Evolutionary conservation across 2,888 invertebrate species (phyloP).

Genomic region (Latrodectus elegans): DNA sequence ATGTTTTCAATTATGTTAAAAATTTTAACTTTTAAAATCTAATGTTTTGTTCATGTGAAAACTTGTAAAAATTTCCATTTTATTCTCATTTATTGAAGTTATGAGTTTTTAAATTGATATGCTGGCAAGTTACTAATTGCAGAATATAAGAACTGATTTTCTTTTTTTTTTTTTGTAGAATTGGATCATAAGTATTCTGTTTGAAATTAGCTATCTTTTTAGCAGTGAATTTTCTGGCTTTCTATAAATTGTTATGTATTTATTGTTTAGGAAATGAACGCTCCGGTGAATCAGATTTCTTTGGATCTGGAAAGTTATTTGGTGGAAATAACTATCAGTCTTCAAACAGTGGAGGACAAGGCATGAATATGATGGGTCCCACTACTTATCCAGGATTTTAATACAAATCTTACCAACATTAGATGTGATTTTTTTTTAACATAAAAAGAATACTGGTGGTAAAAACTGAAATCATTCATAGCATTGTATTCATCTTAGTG

Average conservation of each 20-base stretch:
- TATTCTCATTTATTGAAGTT: no score
- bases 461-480: no score
- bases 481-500: no score
- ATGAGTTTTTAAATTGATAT: neutral
- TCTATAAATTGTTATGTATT: neutral
- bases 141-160: neutral
- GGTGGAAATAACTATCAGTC: conserved; percentile 57
- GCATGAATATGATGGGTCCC: conserved; percentile 60
- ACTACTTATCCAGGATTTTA: conserved; percentile 67
- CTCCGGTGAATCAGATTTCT: conserved; percentile 50
- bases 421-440: no score
- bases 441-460: no score
- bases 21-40: no score
- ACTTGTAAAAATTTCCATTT: no score
- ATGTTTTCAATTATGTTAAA: no score
- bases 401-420: neutral
- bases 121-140: neutral
- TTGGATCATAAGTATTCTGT: neutral
- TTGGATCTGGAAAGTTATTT: conserved; percentile 63
- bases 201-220: neutral
- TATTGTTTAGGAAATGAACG: conserved; percentile 27
- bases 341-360: conserved; percentile 25
- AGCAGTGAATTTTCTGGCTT: neutral
- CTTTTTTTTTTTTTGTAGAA: neutral
- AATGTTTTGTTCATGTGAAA: no score